A percentile compares a stretch with the other conserved stretches of the same genome.
Evolutionary conservation across 2,888 invertebrate genomes (phyloP).

Genomic region (Poecilobothrus nobilitatus): DNA sequence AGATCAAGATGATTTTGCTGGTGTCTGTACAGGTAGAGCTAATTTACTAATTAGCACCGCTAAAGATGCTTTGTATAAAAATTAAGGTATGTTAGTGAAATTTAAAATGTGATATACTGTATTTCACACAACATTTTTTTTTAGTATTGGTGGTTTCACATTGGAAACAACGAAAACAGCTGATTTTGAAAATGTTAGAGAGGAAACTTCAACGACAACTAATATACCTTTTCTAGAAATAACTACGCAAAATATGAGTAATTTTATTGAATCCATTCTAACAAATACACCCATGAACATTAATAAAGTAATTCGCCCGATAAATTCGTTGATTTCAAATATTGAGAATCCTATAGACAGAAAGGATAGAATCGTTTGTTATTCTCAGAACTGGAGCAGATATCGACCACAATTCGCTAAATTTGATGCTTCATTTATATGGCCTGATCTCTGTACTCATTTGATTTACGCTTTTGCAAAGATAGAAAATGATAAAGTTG

Average conservation of each 20-base stretch:
- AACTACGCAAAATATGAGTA: no score
- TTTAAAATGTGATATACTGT: neutral
- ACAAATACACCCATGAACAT: no score
- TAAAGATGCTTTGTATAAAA: neutral
- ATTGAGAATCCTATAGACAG: no score
- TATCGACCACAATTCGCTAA: neutral
- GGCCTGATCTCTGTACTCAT: neutral
- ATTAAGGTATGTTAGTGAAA: neutral
- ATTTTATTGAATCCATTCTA: no score
- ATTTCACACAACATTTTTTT: neutral
- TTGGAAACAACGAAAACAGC: no score
- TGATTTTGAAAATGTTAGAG: no score
- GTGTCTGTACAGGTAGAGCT: neutral
- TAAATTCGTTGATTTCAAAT: no score
- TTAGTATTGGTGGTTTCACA: neutral
- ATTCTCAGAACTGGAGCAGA: neutral
- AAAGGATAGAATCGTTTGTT: neutral
- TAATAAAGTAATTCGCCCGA: no score
- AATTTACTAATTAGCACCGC: neutral
- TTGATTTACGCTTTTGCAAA: neutral
- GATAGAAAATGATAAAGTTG: neutral
- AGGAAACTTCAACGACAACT: no score
- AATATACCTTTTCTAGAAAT: no score
- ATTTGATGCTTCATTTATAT: neutral
- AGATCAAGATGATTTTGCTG: neutral